Percentiles rank a stretch among this genome's conserved stretches.
Evolutionary conservation across 2,797 vertebrate genomes (phyloP).

Genomic region (Spinibarbus caldwelli): DNA sequence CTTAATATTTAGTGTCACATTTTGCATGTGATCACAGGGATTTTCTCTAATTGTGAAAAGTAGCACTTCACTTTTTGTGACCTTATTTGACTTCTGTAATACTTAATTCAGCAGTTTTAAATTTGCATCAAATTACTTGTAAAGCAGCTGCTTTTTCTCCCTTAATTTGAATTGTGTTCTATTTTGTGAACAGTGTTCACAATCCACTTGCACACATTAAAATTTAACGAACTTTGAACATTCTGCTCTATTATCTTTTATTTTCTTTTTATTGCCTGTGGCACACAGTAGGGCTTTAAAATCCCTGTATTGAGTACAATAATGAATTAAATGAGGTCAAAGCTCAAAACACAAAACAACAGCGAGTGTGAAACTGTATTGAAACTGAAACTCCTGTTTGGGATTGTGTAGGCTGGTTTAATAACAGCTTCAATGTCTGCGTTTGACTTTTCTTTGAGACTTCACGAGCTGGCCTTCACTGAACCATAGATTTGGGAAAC

Average conservation of each 20-base stretch:
- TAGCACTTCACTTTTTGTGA: not conserved
- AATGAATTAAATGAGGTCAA: not conserved
- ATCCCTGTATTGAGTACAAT: not conserved
- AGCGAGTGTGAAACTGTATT: not conserved
- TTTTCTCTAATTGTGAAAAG: not conserved
- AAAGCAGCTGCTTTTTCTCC: not conserved
- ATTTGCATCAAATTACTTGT: not conserved
- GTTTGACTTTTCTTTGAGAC: not conserved
- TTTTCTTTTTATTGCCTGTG: not conserved
- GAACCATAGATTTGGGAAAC: constrained; percentile 14
- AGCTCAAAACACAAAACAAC: not conserved
- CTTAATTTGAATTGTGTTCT: constrained; percentile 6
- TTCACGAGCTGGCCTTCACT: not conserved
- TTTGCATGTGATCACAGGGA: not conserved
- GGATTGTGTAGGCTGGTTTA: constrained; percentile 7
- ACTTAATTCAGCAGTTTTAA: constrained; percentile 1
- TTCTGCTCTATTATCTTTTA: not conserved
- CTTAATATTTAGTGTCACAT: not conserved
- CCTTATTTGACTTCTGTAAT: not conserved
- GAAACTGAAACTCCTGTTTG: constrained; percentile 1
- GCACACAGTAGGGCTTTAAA: not conserved
- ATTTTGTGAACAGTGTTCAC: not conserved
- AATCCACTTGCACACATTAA: not conserved
- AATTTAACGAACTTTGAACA: not conserved
- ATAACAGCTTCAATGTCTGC: not conserved